Percentiles rank a stretch among this genome's conserved stretches.
These are phyloP conservation scores for Bufotes viridis DNA, from an alignment of 2,797 vertebrate species.

Conservation along the genomic window DNA sequence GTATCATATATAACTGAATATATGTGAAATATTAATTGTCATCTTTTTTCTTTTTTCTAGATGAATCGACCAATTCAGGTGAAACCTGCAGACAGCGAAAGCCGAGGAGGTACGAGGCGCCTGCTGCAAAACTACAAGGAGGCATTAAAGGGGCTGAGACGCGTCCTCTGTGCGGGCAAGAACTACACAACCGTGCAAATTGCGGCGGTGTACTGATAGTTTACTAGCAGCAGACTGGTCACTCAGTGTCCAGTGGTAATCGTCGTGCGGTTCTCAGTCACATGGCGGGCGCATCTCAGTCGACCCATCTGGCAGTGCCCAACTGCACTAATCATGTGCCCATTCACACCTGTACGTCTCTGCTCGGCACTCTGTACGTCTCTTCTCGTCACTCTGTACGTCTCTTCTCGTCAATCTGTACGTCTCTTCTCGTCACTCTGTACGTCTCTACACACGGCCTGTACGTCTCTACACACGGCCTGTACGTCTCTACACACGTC, in stretches of 20 bases:
- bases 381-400: not conserved
- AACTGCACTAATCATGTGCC: not conserved
- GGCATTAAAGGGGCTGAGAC: no score
- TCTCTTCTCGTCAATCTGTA: not conserved
- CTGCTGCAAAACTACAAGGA: not conserved
- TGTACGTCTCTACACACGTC: not conserved
- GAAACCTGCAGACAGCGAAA: constrained; percentile 83
- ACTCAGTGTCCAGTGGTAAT: no score
- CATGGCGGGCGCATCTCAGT: no score
- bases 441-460: not conserved
- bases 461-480: not conserved
- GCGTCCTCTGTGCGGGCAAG: no score
- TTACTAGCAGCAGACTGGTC: no score
- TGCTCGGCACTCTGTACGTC: not conserved
- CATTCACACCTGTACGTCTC: not conserved
- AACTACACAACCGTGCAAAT: no score
- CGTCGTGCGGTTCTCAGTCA: no score
- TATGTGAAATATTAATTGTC: no score
- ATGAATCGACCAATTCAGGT: constrained; percentile 85
- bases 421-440: not conserved
- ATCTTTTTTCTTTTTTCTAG: constrained; percentile 72
- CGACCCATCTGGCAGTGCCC: no score
- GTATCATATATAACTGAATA: no score
- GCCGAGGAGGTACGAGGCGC: constrained; percentile 75
- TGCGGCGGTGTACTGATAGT: no score